A percentile compares a stretch with the other conserved stretches of the same genome.
These are phyloP conservation scores for Coremacera marginata DNA, from an alignment of 2,888 invertebrate genomes.

Conservation along the genomic window DNA sequence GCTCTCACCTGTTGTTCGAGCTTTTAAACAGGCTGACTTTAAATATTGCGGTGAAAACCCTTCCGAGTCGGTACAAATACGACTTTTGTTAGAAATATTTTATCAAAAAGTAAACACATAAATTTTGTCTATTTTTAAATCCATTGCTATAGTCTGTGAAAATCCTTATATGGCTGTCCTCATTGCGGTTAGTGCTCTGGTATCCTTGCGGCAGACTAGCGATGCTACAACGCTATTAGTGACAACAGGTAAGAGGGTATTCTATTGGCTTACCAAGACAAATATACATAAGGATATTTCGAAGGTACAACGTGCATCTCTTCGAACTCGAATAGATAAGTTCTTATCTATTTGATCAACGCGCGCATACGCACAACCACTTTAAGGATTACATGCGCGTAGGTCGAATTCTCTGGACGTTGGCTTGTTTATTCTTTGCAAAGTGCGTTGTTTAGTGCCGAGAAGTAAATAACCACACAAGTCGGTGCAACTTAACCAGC, in stretches of 20 bases:
- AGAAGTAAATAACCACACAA: conserved; percentile 24
- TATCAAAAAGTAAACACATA: background rate
- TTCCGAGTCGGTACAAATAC: too few species aligned
- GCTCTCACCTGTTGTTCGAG: too few species aligned
- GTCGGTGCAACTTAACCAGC: conserved; percentile 24
- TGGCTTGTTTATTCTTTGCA: background rate
- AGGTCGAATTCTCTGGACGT: background rate
- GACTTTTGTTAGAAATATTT: background rate
- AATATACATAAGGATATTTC: background rate
- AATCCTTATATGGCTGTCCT: background rate
- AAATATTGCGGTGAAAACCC: too few species aligned
- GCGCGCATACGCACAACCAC: conserved; percentile 20
- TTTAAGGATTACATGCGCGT: conserved; percentile 22
- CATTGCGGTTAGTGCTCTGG: background rate
- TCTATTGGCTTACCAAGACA: background rate
- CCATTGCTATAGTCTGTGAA: background rate
- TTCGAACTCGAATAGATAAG: conserved; percentile 27
- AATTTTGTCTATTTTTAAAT: background rate
- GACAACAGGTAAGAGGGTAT: conserved; percentile 1
- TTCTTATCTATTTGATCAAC: conserved; percentile 32
- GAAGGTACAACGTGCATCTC: background rate
- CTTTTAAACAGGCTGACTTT: too few species aligned
- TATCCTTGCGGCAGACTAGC: background rate
- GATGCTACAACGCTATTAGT: background rate
- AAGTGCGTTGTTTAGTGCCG: conserved; percentile 16